Evolutionary conservation across 2,113 vertebrate species (phyloP).

Genomic region (Lutjanus erythropterus): DNA sequence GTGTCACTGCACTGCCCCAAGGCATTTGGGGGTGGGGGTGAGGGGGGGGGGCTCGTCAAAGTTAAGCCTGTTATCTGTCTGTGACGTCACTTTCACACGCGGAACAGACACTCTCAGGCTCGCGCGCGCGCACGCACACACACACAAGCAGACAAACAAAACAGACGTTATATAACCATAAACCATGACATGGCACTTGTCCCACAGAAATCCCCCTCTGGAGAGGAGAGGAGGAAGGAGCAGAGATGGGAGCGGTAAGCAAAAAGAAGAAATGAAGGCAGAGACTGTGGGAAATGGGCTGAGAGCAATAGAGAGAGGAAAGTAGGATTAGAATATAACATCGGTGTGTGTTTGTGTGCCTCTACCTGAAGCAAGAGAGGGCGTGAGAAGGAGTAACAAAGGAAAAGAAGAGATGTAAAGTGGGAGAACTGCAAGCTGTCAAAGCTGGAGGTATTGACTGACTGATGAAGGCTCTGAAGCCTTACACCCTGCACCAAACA

Average conservation of each 20-base stretch:
- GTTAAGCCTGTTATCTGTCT: slow-evolving; percentile 67
- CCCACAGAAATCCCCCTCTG: slow-evolving; percentile 54
- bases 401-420: neutral
- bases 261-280: slow-evolving; percentile 10
- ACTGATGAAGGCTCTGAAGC: slow-evolving; percentile 29
- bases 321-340: slow-evolving; percentile 29
- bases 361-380: slow-evolving; percentile 36
- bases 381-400: slow-evolving; percentile 20
- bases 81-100: slow-evolving; percentile 46
- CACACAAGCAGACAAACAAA: slow-evolving; percentile 32
- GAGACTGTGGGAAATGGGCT: slow-evolving; percentile 19
- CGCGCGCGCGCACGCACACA: slow-evolving; percentile 18
- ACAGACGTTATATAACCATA: slow-evolving; percentile 67
- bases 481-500: slow-evolving; percentile 15
- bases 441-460: slow-evolving; percentile 33
- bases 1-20: slow-evolving; percentile 57
- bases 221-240: slow-evolving; percentile 46
- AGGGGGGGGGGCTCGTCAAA: slow-evolving; percentile 46
- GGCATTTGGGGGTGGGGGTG: slow-evolving; percentile 19
- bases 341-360: slow-evolving; percentile 37
- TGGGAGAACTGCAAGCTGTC: slow-evolving; percentile 28
- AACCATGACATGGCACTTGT: slow-evolving; percentile 69
- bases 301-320: slow-evolving; percentile 1
- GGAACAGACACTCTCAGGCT: slow-evolving; percentile 3
- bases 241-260: slow-evolving; percentile 15